Conservation (phyloP, 2,888 invertebrate species). For the Drosophila leonis region DNA sequence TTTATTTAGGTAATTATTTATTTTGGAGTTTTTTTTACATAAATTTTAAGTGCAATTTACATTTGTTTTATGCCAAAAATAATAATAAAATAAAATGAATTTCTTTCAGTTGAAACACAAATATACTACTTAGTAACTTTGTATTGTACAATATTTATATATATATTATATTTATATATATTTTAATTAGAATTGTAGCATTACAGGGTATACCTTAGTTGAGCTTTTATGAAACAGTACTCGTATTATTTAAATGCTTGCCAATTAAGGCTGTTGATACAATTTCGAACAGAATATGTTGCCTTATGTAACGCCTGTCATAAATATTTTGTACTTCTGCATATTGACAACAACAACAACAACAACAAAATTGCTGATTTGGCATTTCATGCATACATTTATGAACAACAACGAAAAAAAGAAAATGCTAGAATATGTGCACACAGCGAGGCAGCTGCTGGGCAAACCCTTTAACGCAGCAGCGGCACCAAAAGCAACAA, state of each 20-base stretch:
- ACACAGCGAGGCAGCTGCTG: conserved; percentile 25
- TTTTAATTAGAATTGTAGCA: neutral
- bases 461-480: conserved; percentile 47
- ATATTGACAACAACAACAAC: conserved; percentile 1
- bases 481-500: conserved; percentile 21
- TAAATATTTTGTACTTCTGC: conserved; percentile 24
- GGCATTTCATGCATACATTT: conserved; percentile 35
- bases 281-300: conserved; percentile 12
- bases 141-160: too few species aligned
- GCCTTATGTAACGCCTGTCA: conserved; percentile 21
- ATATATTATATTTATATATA: neutral
- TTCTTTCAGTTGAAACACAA: neutral
- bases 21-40: too few species aligned
- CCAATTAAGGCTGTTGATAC: conserved; percentile 20
- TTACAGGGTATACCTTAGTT: neutral
- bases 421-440: conserved; percentile 14
- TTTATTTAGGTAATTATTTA: neutral
- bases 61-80: too few species aligned
- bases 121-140: too few species aligned
- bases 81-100: too few species aligned
- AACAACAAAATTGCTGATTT: conserved; percentile 19
- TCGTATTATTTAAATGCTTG: conserved; percentile 4
- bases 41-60: too few species aligned
- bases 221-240: neutral
- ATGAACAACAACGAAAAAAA: neutral